phyloP scores from a whole-genome alignment of 2,888 invertebrate species.

The Drosophila setosimentum region DNA sequence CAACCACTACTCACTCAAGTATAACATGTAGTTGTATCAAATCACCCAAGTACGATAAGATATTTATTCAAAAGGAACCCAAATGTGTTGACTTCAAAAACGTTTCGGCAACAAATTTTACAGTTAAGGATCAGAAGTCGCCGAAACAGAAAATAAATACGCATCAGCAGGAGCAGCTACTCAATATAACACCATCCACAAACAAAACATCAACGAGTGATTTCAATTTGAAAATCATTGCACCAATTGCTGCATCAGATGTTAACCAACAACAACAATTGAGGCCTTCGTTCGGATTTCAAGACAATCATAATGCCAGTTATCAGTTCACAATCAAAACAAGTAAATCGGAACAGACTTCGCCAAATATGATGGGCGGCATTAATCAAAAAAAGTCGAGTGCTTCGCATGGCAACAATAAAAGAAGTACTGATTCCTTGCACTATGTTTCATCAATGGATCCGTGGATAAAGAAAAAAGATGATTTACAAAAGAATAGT shows the following conservation, averaged over 20 bases:
- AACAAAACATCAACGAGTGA: slow-evolving; percentile 23
- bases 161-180: slow-evolving; percentile 9
- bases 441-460: slow-evolving; percentile 82
- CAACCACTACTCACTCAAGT: slow-evolving; percentile 27
- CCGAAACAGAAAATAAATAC: slow-evolving; percentile 13
- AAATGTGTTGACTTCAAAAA: slow-evolving; percentile 18
- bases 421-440: slow-evolving; percentile 83
- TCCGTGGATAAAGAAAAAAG: slow-evolving; percentile 84
- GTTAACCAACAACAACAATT: slow-evolving; percentile 26
- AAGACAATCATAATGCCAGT: slow-evolving; percentile 59
- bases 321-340: slow-evolving; percentile 52
- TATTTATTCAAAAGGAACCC: slow-evolving; percentile 30
- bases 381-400: slow-evolving; percentile 37
- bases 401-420: slow-evolving; percentile 74
- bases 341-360: slow-evolving; percentile 85
- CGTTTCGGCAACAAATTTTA: slow-evolving; percentile 1
- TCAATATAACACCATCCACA: neutral
- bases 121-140: slow-evolving; percentile 3
- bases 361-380: slow-evolving; percentile 81
- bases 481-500: slow-evolving; percentile 51
- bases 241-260: slow-evolving; percentile 19
- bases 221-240: slow-evolving; percentile 22
- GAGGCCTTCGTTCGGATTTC: slow-evolving; percentile 24
- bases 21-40: slow-evolving; percentile 49
- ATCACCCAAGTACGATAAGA: slow-evolving; percentile 34